Evolutionary conservation across 2,888 invertebrate species (phyloP).

Genomic region (Drosophila affinis): DNA sequence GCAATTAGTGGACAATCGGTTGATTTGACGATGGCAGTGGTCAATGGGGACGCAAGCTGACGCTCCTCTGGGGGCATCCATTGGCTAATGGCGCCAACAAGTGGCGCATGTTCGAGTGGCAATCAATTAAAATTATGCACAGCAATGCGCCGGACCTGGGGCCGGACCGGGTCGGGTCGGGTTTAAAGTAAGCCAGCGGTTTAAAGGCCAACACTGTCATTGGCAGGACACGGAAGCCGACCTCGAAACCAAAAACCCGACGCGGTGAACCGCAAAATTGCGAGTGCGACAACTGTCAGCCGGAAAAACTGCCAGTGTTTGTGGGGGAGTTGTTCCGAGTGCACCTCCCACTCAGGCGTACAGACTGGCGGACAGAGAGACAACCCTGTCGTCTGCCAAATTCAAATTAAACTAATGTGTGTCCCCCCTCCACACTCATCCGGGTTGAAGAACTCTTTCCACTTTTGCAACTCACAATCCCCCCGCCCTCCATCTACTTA

Average conservation of each 20-base stretch:
- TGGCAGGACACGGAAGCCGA: conserved; percentile 21
- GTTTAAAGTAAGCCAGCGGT: conserved; percentile 49
- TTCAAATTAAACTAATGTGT: conserved; percentile 78
- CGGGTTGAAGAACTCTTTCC: neutral
- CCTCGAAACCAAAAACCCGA: conserved; percentile 53
- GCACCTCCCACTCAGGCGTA: neutral
- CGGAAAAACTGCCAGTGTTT: conserved; percentile 50
- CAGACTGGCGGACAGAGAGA: conserved; percentile 16
- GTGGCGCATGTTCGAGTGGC: conserved; percentile 66
- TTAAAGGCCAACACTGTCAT: conserved; percentile 40
- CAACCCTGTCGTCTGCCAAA: conserved; percentile 51
- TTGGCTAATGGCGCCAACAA: conserved; percentile 52
- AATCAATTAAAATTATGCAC: conserved; percentile 72
- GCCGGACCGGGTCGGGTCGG: conserved; percentile 11
- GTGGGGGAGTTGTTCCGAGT: neutral
- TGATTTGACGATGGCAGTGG: conserved; percentile 34
- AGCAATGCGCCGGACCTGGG: conserved; percentile 11
- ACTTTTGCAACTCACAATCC: conserved; percentile 1
- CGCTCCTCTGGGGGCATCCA: conserved; percentile 27
- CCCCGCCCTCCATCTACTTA: conserved; percentile 40
- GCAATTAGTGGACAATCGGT: conserved; percentile 63
- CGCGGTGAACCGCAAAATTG: conserved; percentile 72
- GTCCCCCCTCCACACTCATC: conserved; percentile 12
- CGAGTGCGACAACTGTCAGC: conserved; percentile 72
- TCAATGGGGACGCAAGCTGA: neutral